phyloP scores from a whole-genome alignment of 2,888 invertebrate species.

The Acleris holmiana region DNA sequence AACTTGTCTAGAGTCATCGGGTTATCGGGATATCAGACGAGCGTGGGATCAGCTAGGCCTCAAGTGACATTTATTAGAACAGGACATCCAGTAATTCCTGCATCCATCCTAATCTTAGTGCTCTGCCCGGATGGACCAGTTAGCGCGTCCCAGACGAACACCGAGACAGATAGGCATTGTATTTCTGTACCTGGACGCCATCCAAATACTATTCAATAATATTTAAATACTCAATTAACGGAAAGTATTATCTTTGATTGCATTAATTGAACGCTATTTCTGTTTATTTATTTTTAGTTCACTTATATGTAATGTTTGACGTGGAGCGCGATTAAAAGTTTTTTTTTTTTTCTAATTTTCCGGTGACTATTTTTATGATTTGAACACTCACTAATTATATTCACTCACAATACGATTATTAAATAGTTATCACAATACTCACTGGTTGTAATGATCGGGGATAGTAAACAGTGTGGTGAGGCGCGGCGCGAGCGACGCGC shows the following conservation, averaged over 20 bases:
- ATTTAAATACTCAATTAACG: conserved; percentile 34
- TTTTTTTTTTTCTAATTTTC: neutral
- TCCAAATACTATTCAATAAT: conserved; percentile 63
- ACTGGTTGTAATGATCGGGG: conserved; percentile 11
- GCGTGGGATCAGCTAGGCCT: neutral
- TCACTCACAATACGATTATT: neutral
- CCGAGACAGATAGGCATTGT: conserved; percentile 73
- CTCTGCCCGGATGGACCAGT: conserved; percentile 43
- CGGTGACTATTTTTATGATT: neutral
- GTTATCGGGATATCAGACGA: too few species aligned
- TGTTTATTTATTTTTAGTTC: conserved; percentile 21
- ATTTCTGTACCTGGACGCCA: conserved; percentile 79
- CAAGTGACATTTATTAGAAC: conserved; percentile 24
- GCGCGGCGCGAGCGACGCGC: conserved; percentile 27
- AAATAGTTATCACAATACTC: conserved; percentile 16
- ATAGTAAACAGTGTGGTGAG: neutral
- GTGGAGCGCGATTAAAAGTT: neutral
- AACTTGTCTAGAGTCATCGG: too few species aligned
- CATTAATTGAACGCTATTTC: conserved; percentile 14
- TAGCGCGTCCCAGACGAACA: conserved; percentile 67
- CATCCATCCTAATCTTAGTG: conserved; percentile 35
- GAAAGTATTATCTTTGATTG: conserved; percentile 18
- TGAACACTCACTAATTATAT: neutral
- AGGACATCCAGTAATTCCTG: conserved; percentile 29
- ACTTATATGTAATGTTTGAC: conserved; percentile 5